phyloP scores from a whole-genome alignment of 2,888 invertebrate species.

The Fissipunctia ypsillon region DNA sequence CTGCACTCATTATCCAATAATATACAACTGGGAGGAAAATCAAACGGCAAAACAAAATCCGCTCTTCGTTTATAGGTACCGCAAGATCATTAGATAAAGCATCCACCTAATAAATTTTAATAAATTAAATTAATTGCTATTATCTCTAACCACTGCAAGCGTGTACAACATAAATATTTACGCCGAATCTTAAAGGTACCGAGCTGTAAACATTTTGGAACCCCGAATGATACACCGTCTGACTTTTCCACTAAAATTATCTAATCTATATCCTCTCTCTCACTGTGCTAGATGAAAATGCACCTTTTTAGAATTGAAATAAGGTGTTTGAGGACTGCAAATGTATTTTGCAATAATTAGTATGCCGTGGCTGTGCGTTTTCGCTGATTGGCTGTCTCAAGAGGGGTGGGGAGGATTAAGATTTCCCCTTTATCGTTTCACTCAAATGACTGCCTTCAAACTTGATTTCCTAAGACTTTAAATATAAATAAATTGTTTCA shows the following conservation, averaged over 20 bases:
- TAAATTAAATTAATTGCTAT: constrained; percentile 40
- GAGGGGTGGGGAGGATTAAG: constrained; percentile 69
- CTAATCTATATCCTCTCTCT: constrained; percentile 51
- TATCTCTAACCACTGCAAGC: constrained; percentile 14
- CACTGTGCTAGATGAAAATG: constrained; percentile 39
- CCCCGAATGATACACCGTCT: constrained; percentile 56
- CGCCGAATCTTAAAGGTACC: constrained; percentile 49
- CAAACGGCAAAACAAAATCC: neutral
- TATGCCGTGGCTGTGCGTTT: constrained; percentile 79
- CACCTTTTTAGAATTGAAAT: constrained; percentile 39
- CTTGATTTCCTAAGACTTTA: constrained; percentile 76
- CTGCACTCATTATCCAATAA: neutral
- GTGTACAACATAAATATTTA: constrained; percentile 61
- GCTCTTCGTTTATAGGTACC: neutral
- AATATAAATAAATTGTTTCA: constrained; percentile 67
- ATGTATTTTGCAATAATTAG: constrained; percentile 73
- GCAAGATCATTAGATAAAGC: constrained; percentile 8
- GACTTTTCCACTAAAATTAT: constrained; percentile 56
- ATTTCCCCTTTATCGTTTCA: constrained; percentile 83
- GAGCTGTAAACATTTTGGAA: constrained; percentile 56
- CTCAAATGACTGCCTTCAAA: constrained; percentile 81
- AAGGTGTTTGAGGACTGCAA: constrained; percentile 50
- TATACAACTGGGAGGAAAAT: neutral
- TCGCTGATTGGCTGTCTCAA: constrained; percentile 85
- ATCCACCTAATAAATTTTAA: constrained; percentile 18